These are phyloP conservation scores for Alouatta palliata DNA, from an alignment of 2,113 vertebrate species.

Conservation along the genomic window DNA sequence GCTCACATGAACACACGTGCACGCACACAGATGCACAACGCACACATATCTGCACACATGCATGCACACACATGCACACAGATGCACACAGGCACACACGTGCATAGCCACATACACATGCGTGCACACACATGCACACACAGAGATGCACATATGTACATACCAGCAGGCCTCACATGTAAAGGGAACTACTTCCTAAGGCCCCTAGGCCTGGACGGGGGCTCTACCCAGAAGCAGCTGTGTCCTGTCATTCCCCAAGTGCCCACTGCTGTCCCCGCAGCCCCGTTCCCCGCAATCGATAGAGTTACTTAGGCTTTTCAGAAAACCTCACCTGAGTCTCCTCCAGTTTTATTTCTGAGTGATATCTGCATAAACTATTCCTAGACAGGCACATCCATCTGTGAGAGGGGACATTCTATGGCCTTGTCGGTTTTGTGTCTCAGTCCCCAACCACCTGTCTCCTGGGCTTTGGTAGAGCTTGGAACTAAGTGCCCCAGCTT, in stretches of 20 bases:
- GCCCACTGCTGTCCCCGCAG: background rate
- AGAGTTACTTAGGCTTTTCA: background rate
- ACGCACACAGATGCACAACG: too few relatives aligned
- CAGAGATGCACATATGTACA: too few relatives aligned
- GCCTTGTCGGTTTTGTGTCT: background rate
- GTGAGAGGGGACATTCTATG: background rate
- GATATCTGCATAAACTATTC: background rate
- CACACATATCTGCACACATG: rapidly evolving
- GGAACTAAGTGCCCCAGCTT: background rate
- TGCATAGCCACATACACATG: too few relatives aligned
- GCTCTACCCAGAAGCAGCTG: background rate
- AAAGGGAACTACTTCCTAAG: background rate
- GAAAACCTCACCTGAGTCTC: background rate
- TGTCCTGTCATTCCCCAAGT: background rate
- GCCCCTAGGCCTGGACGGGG: rapidly evolving
- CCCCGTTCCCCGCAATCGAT: rapidly evolving
- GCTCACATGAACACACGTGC: too few relatives aligned
- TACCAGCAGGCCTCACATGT: rapidly evolving
- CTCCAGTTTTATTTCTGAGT: background rate
- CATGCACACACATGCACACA: too few relatives aligned
- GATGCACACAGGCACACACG: too few relatives aligned
- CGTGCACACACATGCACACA: too few relatives aligned
- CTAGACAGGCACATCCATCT: too few relatives aligned
- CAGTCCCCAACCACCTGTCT: background rate
- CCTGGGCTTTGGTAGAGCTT: background rate